Conservation (phyloP, 2,113 vertebrate species). For the Urocolius indicus region DNA sequence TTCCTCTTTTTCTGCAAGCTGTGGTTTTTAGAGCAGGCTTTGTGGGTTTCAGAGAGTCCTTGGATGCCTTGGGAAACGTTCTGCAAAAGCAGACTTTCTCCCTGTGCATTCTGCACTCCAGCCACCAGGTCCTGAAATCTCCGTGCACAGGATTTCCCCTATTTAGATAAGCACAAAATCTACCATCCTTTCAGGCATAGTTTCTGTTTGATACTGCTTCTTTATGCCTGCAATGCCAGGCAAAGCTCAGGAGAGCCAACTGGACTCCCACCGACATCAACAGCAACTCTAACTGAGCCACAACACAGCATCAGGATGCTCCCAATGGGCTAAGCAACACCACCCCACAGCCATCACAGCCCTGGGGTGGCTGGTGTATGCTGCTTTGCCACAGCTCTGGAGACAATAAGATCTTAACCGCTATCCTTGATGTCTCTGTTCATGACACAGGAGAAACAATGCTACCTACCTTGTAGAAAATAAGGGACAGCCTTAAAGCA, state of each 20-base stretch:
- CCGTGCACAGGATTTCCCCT: conserved; percentile 25
- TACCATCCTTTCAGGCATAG: neutral
- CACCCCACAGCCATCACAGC: neutral
- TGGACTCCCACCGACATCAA: neutral
- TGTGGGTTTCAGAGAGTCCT: conserved; percentile 66
- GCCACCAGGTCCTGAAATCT: conserved; percentile 59
- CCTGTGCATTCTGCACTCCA: conserved; percentile 30
- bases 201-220: neutral
- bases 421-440: neutral
- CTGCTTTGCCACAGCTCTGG: neutral
- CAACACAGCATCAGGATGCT: neutral
- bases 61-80: conserved; percentile 65
- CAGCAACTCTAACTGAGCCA: neutral
- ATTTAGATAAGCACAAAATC: neutral
- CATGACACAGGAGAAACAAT: neutral
- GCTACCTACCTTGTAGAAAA: neutral
- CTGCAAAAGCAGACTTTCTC: conserved; percentile 48
- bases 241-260: neutral
- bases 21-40: conserved; percentile 69
- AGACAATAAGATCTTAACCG: neutral
- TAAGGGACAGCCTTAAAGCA: neutral
- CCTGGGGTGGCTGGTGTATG: neutral
- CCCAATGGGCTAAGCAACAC: neutral
- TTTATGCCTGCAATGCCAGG: neutral
- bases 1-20: conserved; percentile 69